These are phyloP conservation scores for Coranthus polyacanthus DNA, from an alignment of 2,797 vertebrate species.

Conservation along the genomic window DNA sequence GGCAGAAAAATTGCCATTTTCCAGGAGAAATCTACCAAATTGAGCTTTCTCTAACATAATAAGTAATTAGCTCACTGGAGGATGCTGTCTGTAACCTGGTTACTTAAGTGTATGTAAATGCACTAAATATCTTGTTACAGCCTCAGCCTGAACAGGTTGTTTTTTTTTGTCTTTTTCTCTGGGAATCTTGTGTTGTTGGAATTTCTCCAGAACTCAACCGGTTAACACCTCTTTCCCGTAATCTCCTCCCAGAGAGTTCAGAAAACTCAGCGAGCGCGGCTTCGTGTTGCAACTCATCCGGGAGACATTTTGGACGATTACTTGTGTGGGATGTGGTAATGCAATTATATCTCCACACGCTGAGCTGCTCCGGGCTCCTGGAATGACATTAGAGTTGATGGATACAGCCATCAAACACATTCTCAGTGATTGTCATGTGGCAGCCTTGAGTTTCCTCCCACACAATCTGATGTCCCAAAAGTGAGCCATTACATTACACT, in stretches of 20 bases:
- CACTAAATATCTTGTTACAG: neutral
- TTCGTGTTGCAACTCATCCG: constrained; percentile 45
- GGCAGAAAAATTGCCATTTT: too few species aligned
- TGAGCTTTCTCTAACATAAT: too few species aligned
- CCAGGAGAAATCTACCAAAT: too few species aligned
- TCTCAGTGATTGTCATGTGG: constrained; percentile 53
- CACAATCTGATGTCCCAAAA: constrained; percentile 32
- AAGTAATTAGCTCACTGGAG: too few species aligned
- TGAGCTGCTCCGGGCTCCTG: constrained; percentile 25
- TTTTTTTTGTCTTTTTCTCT: neutral
- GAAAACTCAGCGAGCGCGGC: constrained; percentile 3
- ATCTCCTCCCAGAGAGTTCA: constrained; percentile 30
- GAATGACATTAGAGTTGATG: constrained; percentile 54
- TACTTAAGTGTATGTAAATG: too few species aligned
- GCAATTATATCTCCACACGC: constrained; percentile 47
- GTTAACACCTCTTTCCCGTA: constrained; percentile 43
- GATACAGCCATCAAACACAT: constrained; percentile 39
- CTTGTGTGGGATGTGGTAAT: constrained; percentile 59
- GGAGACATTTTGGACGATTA: constrained; percentile 56
- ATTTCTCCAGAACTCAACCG: constrained; percentile 47
- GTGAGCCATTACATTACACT: constrained; percentile 27
- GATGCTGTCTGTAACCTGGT: too few species aligned
- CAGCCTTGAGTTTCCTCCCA: constrained; percentile 37
- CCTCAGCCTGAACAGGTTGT: neutral
- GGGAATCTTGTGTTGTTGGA: constrained; percentile 17